Percentiles rank a stretch among this genome's conserved stretches.
These are phyloP conservation scores for Hylyphantes graminicola DNA, from an alignment of 1,140 invertebrate genomes.

Conservation along the genomic window DNA sequence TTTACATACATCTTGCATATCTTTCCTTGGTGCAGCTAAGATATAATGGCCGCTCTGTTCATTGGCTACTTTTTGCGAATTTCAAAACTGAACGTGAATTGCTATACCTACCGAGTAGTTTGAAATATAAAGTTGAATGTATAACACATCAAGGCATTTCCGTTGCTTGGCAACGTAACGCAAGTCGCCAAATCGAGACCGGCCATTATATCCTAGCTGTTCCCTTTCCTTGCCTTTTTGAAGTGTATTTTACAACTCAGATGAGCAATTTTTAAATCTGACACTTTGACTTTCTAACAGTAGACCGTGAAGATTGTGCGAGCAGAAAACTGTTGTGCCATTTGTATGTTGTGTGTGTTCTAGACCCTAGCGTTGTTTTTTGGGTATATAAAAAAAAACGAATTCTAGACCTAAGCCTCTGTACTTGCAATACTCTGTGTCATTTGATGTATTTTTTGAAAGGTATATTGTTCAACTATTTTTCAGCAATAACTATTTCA, in stretches of 20 bases:
- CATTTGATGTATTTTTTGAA: slow-evolving; percentile 32
- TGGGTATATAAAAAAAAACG: not conserved
- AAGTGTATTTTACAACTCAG: slow-evolving; percentile 50
- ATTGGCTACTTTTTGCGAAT: too few relatives aligned
- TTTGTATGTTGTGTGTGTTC: slow-evolving; percentile 40
- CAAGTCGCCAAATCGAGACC: too few relatives aligned
- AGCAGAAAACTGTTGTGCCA: slow-evolving; percentile 33
- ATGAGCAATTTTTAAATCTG: slow-evolving; percentile 44
- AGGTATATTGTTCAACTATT: slow-evolving; percentile 50
- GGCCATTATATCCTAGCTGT: too few relatives aligned
- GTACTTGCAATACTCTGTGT: slow-evolving; percentile 25
- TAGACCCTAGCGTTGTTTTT: slow-evolving; percentile 26
- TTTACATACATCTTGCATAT: too few relatives aligned
- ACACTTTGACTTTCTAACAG: slow-evolving; percentile 21
- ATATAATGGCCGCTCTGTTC: too few relatives aligned
- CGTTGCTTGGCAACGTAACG: too few relatives aligned
- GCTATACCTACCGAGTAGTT: too few relatives aligned
- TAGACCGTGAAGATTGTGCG: not conserved
- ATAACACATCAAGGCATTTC: too few relatives aligned
- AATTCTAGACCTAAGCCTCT: not conserved
- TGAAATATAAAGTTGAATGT: too few relatives aligned
- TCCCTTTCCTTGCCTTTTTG: slow-evolving; percentile 37
- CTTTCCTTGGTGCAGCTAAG: too few relatives aligned
- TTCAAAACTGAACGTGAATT: too few relatives aligned
- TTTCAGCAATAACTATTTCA: slow-evolving; percentile 57